phyloP scores from a whole-genome alignment of 2,888 invertebrate species.

The Caenorhabditis wallacei region DNA sequence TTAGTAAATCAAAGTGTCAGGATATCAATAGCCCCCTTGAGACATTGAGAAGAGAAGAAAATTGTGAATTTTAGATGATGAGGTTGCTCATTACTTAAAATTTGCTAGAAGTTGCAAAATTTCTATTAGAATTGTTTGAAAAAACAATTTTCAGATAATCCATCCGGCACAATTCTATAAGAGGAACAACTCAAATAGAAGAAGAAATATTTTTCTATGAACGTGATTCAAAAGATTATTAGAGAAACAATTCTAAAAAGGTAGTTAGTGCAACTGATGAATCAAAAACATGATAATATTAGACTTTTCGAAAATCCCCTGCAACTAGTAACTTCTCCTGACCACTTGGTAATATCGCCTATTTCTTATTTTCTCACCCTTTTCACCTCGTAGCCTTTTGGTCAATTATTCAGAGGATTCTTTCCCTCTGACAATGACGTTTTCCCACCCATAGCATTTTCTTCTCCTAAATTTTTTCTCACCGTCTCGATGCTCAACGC shows the following conservation, averaged over 20 bases:
- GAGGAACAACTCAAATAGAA: too few relatives aligned
- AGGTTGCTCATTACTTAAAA: conserved; percentile 17
- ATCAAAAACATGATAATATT: too few relatives aligned
- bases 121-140: too few relatives aligned
- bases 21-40: conserved; percentile 12
- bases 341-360: not conserved
- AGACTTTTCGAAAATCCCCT: too few relatives aligned
- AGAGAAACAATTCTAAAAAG: too few relatives aligned
- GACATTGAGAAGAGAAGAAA: not conserved
- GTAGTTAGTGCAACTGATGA: too few relatives aligned
- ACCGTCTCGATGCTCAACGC: conserved; percentile 75
- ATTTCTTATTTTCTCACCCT: conserved; percentile 30
- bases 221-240: too few relatives aligned
- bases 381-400: not conserved
- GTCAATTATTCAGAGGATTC: conserved; percentile 31
- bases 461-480: conserved; percentile 25
- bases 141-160: too few relatives aligned
- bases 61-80: conserved; percentile 22
- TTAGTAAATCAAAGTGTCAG: conserved; percentile 63
- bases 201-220: too few relatives aligned
- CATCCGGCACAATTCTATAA: too few relatives aligned
- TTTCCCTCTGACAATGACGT: conserved; percentile 21
- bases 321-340: not conserved
- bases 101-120: too few relatives aligned
- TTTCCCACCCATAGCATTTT: conserved; percentile 6